Conservation (phyloP, 2,888 invertebrate genomes). For the Drosophila cognata region DNA sequence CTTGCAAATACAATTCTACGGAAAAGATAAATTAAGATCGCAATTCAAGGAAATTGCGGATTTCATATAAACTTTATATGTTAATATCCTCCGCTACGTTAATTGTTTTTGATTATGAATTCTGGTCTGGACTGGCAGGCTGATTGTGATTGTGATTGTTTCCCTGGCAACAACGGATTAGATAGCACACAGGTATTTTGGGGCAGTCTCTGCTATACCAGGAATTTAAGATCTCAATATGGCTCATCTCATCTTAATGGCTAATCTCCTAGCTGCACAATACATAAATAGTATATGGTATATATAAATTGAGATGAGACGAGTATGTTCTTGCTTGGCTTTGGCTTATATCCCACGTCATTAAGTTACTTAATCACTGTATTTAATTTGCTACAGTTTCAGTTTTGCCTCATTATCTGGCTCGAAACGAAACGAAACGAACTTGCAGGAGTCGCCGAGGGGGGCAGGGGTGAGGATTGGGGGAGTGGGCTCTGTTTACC, state of each 20-base stretch:
- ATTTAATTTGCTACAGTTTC: conserved; percentile 74
- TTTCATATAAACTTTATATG: neutral
- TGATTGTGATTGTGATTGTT: neutral
- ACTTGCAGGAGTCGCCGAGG: neutral
- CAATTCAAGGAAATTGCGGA: neutral
- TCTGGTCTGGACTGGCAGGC: neutral
- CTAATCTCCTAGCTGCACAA: conserved; percentile 35
- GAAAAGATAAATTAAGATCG: neutral
- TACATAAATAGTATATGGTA: neutral
- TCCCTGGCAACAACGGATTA: neutral
- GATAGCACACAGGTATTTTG: conserved; percentile 8
- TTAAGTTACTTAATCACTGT: conserved; percentile 79
- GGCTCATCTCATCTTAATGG: conserved; percentile 35
- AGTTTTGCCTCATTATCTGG: conserved; percentile 68
- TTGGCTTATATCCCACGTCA: conserved; percentile 71
- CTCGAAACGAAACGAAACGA: conserved; percentile 40
- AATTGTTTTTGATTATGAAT: conserved; percentile 1
- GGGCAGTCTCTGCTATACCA: conserved; percentile 6
- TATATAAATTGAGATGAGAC: conserved; percentile 5
- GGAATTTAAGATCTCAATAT: conserved; percentile 32
- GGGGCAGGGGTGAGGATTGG: neutral
- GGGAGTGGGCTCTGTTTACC: conserved; percentile 11
- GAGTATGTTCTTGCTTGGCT: neutral
- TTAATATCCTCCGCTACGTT: neutral
- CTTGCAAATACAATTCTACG: neutral